Conservation (phyloP, 2,113 vertebrate species). For the Chelonoidis abingdonii region DNA sequence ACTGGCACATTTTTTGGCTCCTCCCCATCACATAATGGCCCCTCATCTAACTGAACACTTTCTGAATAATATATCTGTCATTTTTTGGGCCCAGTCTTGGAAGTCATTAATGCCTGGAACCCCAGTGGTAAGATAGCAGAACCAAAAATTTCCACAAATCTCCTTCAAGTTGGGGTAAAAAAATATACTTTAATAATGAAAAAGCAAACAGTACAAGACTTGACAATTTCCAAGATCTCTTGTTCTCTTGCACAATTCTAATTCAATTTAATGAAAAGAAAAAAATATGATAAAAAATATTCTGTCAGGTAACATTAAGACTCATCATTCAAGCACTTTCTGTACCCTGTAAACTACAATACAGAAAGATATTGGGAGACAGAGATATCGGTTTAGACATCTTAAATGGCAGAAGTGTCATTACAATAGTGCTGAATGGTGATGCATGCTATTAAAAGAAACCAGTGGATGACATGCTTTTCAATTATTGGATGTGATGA, state of each 20-base stretch:
- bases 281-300: background rate
- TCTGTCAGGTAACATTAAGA: background rate
- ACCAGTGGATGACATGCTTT: slow-evolving; percentile 44
- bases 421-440: slow-evolving; percentile 34
- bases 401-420: slow-evolving; percentile 23
- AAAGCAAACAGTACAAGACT: background rate
- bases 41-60: background rate
- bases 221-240: background rate
- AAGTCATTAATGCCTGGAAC: background rate
- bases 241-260: fast-evolving
- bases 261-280: background rate
- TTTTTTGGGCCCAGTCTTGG: background rate
- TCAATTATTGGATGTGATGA: slow-evolving; percentile 37
- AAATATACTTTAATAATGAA: background rate
- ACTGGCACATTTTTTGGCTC: background rate
- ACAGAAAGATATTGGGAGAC: background rate
- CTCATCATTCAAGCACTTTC: background rate
- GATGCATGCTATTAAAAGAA: slow-evolving; percentile 51
- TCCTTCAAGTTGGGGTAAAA: background rate
- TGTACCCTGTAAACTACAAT: background rate
- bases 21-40: background rate
- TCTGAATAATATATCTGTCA: background rate
- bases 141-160: background rate
- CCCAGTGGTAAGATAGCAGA: background rate
- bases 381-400: slow-evolving; percentile 42